These are phyloP conservation scores for Turritopsis rubra DNA, from an alignment of 30 jellyfish, hydroid and myxozoan genomes.

Conservation along the genomic window DNA sequence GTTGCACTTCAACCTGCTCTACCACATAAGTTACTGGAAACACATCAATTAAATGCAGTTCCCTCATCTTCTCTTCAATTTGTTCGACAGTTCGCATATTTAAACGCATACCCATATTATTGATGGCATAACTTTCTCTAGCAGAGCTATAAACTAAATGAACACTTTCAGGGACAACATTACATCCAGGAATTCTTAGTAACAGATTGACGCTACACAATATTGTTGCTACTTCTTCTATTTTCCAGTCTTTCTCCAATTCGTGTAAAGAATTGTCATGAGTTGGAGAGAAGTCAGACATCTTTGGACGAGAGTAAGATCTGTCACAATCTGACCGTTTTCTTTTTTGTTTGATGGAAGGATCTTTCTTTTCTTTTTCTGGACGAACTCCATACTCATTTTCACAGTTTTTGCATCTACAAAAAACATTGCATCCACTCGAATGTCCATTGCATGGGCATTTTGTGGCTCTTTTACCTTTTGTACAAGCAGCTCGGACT, in stretches of 20 bases:
- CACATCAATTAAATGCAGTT: not conserved
- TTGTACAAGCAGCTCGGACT: not conserved
- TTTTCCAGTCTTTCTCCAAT: not conserved
- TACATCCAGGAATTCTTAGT: not conserved
- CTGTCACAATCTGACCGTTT: not conserved
- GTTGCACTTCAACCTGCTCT: not conserved
- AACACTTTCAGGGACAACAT: not conserved
- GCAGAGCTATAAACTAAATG: not conserved
- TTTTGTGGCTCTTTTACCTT: not conserved
- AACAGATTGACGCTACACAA: slow-evolving; percentile 1
- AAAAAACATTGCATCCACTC: not conserved
- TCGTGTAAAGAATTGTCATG: not conserved
- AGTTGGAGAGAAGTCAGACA: not conserved
- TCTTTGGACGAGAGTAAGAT: not conserved
- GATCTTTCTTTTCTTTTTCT: not conserved
- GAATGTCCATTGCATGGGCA: slow-evolving; percentile 5
- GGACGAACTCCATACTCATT: not conserved
- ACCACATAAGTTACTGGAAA: not conserved
- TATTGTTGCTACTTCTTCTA: not conserved
- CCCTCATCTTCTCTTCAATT: not conserved
- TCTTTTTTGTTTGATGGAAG: not conserved
- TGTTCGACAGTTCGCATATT: not conserved
- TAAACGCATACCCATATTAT: slow-evolving; percentile 1
- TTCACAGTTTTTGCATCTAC: slow-evolving; percentile 11
- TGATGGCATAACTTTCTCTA: slow-evolving; percentile 7